Evolutionary conservation across 64 coral and sea anemone species (phyloP), one percentile per base, ranked within the genome.

Genomic region (Astreopora myriophthalma): DNA sequence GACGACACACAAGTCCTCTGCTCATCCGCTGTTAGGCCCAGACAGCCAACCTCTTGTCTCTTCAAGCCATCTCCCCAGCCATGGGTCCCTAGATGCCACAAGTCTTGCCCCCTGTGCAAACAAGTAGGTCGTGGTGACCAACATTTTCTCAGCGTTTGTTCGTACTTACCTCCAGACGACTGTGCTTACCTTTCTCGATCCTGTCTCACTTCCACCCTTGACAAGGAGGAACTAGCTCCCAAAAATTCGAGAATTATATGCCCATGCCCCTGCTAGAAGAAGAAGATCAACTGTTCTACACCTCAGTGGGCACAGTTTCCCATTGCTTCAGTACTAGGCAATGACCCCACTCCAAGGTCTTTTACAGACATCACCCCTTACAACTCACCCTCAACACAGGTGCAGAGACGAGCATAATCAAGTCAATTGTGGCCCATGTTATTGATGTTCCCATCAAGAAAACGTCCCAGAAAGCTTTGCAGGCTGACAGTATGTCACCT

Each of bases 381-480:
- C 16, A 22, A 12, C 63, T 91, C 19, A 92, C 89, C 31, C 39
- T 92, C 22, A 64, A 91, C 55, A 89, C 70, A 22, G 86, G 86
- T 3, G 72, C 71, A 35, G 55, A 74, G 29, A 75, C 70, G 31
- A 91, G 33, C 11, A 92, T 84, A 79, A 84, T 85, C 27, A 82
- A 57, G 61, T 46, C 68, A n/a, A 60, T 44, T 1, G 16, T 85
- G 16, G 79, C 67, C 34, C 1, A 33, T 31, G 13, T 20, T 35
- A 58, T 92, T 3, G 30, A 67, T 64, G 72, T 58, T 34, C 19
- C 23, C n/a, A 64, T 85, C 17, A 36, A 4, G 22, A 48, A 80
- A 31, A 25, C 16, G 3, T 65, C 73, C 42, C 69, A 74, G 22
- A n/a, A 49, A 8, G 76, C 88, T 16, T 40, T 66, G 64, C 62